phyloP scores from a whole-genome alignment of 1,140 invertebrate species.

The Aphidius gifuensis region DNA sequence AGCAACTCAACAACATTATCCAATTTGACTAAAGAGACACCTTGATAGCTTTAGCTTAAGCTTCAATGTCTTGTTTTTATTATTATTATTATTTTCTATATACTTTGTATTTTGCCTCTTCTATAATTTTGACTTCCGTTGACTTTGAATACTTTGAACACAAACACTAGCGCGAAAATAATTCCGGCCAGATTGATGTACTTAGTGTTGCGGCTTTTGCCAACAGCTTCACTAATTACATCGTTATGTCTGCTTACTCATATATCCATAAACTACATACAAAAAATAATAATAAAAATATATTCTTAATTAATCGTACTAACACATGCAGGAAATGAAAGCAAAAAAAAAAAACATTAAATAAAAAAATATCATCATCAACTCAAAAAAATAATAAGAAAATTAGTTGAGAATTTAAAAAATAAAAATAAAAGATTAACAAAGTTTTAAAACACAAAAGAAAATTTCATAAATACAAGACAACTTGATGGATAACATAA shows the following conservation, averaged over 20 bases:
- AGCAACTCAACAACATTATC: no score
- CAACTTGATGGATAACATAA: no score
- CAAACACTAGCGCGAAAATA: no score
- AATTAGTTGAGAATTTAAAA: not conserved
- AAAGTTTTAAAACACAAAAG: not conserved
- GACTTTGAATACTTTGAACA: no score
- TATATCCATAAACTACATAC: not conserved
- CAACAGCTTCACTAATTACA: conserved; percentile 9
- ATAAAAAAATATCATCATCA: not conserved
- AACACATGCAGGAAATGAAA: not conserved
- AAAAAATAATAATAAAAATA: not conserved
- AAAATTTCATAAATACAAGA: conserved; percentile 3
- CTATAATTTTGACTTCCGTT: no score
- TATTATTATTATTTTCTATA: no score
- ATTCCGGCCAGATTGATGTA: conserved; percentile 2
- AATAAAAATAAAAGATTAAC: conserved; percentile 2
- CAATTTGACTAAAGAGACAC: no score
- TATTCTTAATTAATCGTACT: not conserved
- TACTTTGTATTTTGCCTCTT: no score
- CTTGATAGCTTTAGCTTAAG: no score
- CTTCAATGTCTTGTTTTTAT: no score
- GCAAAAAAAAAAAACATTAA: not conserved
- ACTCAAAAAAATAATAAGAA: not conserved
- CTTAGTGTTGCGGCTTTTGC: conserved; percentile 8
- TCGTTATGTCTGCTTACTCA: conserved; percentile 5